A percentile compares a stretch with the other conserved stretches of the same genome.
phyloP scores from a whole-genome alignment of 2,113 vertebrate species.

The Cepphus grylle region DNA sequence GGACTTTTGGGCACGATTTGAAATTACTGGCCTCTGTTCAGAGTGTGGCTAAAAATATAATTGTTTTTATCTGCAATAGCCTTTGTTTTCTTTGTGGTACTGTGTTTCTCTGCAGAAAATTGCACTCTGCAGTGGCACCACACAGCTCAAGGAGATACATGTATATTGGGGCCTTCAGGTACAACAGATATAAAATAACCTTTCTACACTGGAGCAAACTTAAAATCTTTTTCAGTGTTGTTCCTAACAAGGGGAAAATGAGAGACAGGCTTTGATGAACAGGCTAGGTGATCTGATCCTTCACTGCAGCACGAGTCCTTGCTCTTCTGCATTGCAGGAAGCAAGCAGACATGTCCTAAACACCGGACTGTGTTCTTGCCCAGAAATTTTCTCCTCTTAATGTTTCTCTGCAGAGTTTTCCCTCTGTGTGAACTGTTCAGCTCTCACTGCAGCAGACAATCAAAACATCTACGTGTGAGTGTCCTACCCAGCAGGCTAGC shows the following conservation, averaged over 20 bases:
- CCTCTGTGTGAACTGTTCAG: background rate
- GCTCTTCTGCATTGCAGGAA: background rate
- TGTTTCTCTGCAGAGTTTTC: background rate
- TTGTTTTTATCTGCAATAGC: background rate
- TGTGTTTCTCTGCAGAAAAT: background rate
- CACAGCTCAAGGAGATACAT: background rate
- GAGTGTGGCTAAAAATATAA: background rate
- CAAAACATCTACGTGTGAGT: background rate
- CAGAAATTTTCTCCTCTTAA: background rate
- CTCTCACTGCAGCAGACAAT: background rate
- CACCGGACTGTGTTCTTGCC: background rate
- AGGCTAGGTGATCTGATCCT: background rate
- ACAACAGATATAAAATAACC: background rate
- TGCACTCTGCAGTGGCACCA: background rate
- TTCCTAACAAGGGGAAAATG: background rate
- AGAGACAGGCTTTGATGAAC: background rate
- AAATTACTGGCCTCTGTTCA: background rate
- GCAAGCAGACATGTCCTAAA: background rate
- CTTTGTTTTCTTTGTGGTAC: background rate
- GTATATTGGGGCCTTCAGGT: background rate
- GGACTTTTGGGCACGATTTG: background rate
- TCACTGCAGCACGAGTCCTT: accelerated
- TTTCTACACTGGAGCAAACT: background rate
- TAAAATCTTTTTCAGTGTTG: background rate
- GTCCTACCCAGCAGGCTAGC: background rate